Evolutionary conservation across 1,140 invertebrate species (phyloP).

Genomic region (Sinonovacula constricta): DNA sequence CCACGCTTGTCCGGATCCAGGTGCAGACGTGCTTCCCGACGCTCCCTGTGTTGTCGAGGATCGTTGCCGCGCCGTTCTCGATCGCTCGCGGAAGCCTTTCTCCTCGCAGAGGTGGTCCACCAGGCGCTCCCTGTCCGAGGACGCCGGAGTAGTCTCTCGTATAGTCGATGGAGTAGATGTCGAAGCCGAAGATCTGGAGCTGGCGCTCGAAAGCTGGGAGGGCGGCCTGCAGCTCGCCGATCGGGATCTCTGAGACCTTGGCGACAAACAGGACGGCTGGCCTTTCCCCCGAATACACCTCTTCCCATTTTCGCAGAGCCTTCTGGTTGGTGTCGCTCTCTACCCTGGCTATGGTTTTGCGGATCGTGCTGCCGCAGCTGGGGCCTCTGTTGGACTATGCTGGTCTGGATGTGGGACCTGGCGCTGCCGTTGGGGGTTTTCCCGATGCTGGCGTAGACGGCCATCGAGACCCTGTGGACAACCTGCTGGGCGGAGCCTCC

Average conservation of each 20-base stretch:
- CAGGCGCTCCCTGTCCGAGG: not conserved
- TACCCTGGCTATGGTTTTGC: not conserved
- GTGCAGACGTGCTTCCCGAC: too few species aligned
- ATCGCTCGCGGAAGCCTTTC: not conserved
- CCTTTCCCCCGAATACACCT: not conserved
- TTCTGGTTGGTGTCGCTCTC: not conserved
- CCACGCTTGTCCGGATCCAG: too few species aligned
- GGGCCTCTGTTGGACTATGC: not conserved
- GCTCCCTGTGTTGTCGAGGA: not conserved
- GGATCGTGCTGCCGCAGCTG: not conserved
- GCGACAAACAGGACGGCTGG: not conserved
- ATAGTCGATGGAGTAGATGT: slow-evolving; percentile 6
- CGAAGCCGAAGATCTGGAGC: not conserved
- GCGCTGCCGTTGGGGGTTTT: not conserved
- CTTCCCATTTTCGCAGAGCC: not conserved
- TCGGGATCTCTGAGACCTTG: not conserved
- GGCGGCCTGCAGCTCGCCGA: not conserved
- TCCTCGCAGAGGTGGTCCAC: not conserved
- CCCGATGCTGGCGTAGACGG: not conserved
- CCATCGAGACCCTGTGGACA: not conserved
- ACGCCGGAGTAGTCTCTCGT: not conserved
- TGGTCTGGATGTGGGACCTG: not conserved
- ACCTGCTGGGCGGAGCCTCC: not conserved
- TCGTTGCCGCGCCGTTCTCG: not conserved
- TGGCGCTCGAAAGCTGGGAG: not conserved